phyloP scores from a whole-genome alignment of 2,888 invertebrate genomes.

The Cataglyphis altisquamis region DNA sequence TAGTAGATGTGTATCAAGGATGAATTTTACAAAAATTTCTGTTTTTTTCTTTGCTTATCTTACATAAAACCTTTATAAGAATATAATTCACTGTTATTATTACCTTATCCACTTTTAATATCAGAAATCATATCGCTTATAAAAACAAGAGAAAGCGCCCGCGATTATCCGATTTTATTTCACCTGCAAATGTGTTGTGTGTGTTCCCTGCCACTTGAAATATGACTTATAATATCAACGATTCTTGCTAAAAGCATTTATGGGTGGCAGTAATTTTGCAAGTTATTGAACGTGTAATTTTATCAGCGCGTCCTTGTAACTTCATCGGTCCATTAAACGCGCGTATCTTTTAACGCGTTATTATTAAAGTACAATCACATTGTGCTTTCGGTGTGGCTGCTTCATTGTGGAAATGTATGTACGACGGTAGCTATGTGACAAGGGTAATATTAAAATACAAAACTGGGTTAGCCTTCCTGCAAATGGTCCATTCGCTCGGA shows the following conservation, averaged over 20 bases:
- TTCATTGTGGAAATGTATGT: constrained; percentile 3
- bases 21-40: constrained; percentile 28
- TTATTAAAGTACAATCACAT: constrained; percentile 42
- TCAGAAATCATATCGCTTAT: not conserved
- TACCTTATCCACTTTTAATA: not conserved
- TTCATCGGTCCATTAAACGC: constrained; percentile 38
- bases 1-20: not conserved
- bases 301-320: constrained; percentile 28
- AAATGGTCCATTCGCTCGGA: constrained; percentile 39
- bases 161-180: constrained; percentile 16
- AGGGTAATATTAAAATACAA: constrained; percentile 36
- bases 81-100: constrained; percentile 35
- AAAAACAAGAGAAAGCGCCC: constrained; percentile 9
- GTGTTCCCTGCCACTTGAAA: not conserved
- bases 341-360: constrained; percentile 38
- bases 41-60: constrained; percentile 19
- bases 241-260: constrained; percentile 18
- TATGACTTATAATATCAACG: not conserved
- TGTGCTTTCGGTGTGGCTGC: constrained; percentile 27
- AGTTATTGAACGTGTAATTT: constrained; percentile 19
- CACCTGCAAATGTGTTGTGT: not conserved
- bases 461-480: constrained; percentile 49
- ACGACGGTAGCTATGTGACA: constrained; percentile 10
- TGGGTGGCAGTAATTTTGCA: not conserved
- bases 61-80: constrained; percentile 45